Evolutionary conservation across 2,797 vertebrate species (phyloP).

Genomic region (Falco biarmicus): DNA sequence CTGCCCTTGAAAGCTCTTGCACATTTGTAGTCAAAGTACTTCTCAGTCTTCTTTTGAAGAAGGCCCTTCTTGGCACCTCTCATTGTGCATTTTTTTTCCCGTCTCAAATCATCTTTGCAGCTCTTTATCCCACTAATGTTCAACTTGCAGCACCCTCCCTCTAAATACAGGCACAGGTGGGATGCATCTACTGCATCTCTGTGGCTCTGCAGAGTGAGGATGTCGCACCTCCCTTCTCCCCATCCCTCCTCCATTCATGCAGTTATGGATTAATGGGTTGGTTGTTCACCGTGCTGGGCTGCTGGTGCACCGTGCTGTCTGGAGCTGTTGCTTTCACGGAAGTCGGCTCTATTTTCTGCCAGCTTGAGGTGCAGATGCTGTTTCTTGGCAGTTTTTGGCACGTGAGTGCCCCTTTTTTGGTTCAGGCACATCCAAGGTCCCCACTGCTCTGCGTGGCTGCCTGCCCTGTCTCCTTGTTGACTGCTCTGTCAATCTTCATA

Average conservation of each 20-base stretch:
- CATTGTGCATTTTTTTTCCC: background rate
- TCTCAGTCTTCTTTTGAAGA: background rate
- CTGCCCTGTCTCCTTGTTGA: background rate
- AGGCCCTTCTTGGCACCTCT: background rate
- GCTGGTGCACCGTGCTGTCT: rapidly evolving
- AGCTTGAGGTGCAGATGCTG: background rate
- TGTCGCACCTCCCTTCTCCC: background rate
- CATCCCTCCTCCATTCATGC: rapidly evolving
- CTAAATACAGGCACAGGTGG: background rate
- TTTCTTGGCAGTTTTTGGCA: background rate
- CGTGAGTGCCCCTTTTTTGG: background rate
- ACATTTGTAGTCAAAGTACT: background rate
- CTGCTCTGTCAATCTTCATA: background rate
- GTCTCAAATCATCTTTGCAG: background rate
- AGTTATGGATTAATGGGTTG: no score
- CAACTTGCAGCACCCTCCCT: background rate
- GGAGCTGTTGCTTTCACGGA: background rate
- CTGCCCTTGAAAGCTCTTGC: background rate
- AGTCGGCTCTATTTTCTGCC: background rate
- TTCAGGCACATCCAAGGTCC: background rate
- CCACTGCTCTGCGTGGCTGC: background rate
- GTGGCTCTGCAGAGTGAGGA: no score
- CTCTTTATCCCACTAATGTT: background rate
- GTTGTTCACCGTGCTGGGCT: background rate
- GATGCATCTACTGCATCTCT: background rate